These are phyloP conservation scores for Gallinago stenura DNA, from an alignment of 2,797 vertebrate species.

Conservation along the genomic window DNA sequence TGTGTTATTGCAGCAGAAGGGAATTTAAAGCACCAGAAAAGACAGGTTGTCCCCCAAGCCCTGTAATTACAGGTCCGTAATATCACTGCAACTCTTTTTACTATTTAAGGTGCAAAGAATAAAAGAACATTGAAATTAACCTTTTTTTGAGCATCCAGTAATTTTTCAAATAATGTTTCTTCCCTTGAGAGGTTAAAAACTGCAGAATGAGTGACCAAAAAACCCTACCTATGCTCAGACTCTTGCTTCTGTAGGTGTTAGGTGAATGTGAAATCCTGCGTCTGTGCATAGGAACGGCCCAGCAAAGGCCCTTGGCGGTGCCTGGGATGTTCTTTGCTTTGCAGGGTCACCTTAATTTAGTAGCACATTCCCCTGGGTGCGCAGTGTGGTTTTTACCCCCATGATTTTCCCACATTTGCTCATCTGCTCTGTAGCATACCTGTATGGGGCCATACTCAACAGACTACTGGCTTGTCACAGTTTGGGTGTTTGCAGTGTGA, in stretches of 20 bases:
- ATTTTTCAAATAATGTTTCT: constrained; percentile 15
- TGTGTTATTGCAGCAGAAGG: neutral
- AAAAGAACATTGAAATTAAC: neutral
- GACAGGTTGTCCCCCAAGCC: neutral
- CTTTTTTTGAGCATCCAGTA: neutral
- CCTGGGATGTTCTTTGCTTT: neutral
- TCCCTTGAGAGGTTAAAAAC: constrained; percentile 9
- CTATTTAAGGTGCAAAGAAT: neutral
- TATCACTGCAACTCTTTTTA: neutral
- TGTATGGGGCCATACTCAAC: rapidly evolving
- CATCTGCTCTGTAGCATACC: neutral
- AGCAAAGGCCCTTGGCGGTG: neutral
- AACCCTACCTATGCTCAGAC: neutral
- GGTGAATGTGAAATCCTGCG: neutral
- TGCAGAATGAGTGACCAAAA: neutral
- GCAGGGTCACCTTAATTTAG: neutral
- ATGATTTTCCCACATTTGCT: neutral
- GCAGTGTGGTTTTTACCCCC: neutral
- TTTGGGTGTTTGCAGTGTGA: neutral
- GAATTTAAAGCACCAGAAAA: constrained; percentile 6
- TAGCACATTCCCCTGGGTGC: neutral
- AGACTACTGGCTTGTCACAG: neutral
- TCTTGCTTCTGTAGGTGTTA: neutral
- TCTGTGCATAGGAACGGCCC: rapidly evolving
- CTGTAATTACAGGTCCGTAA: neutral